A percentile compares a stretch with the other conserved stretches of the same genome.
phyloP scores from a whole-genome alignment of 2,113 vertebrate species.

The Trogon melanurus region DNA sequence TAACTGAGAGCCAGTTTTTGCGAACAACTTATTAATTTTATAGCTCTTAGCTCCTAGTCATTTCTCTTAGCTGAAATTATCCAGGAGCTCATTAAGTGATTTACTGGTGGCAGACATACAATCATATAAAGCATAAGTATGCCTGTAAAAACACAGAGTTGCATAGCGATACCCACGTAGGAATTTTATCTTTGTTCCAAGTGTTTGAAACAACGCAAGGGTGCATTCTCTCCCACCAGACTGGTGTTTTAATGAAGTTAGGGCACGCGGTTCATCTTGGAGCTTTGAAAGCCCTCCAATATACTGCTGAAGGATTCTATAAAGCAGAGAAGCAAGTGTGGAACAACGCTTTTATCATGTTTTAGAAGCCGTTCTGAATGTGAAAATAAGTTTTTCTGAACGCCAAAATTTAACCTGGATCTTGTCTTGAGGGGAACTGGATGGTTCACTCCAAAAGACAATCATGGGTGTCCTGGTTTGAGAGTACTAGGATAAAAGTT shows the following conservation, averaged over 20 bases:
- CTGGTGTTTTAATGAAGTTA: not conserved
- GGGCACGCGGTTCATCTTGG: not conserved
- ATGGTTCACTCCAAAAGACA: not conserved
- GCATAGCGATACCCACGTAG: accelerated
- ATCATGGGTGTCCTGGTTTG: too few species aligned
- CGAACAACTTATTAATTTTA: not conserved
- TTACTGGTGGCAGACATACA: not conserved
- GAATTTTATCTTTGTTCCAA: not conserved
- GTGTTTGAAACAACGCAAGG: not conserved
- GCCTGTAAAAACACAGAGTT: not conserved
- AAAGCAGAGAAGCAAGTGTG: not conserved
- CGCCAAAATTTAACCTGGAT: not conserved
- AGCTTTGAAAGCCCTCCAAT: not conserved
- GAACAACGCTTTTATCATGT: not conserved
- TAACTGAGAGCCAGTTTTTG: not conserved
- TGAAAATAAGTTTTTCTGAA: not conserved
- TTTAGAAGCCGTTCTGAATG: not conserved
- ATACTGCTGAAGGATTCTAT: not conserved
- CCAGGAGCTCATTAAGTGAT: not conserved
- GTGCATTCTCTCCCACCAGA: not conserved
- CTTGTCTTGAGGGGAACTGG: not conserved
- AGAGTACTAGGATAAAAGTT: too few species aligned
- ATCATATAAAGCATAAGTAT: not conserved
- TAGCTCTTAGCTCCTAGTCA: not conserved
- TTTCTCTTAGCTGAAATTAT: not conserved